These are phyloP conservation scores for Allophyes oxyacanthae DNA, from an alignment of 2,888 invertebrate species.

Conservation along the genomic window DNA sequence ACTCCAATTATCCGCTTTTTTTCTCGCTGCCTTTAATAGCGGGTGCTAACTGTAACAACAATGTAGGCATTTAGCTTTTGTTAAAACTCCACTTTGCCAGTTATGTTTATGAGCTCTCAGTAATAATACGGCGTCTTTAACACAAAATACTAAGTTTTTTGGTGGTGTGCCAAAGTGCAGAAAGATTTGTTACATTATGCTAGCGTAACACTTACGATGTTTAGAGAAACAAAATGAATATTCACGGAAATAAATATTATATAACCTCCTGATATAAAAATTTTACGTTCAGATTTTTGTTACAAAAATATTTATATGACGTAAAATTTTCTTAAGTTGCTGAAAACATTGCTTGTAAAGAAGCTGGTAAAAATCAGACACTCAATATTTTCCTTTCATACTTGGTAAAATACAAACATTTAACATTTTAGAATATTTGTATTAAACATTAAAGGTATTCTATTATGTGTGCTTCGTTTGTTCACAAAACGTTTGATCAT, in stretches of 20 bases:
- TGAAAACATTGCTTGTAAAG: conserved; percentile 1
- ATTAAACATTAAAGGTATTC: conserved; percentile 44
- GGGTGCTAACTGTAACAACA: conserved; percentile 61
- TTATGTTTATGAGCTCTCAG: conserved; percentile 55
- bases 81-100: conserved; percentile 49
- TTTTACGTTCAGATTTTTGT: background rate
- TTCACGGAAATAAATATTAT: conserved; percentile 38
- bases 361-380: conserved; percentile 1
- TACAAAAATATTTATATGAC: background rate
- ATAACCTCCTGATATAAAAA: conserved; percentile 12
- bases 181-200: conserved; percentile 50
- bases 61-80: conserved; percentile 60
- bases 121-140: conserved; percentile 55
- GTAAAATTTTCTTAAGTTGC: background rate
- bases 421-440: too few species aligned
- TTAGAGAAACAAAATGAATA: conserved; percentile 41
- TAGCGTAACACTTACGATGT: conserved; percentile 40
- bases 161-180: conserved; percentile 58
- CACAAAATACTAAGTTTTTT: conserved; percentile 54
- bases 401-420: conserved; percentile 10
- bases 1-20: conserved; percentile 65
- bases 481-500: conserved; percentile 44
- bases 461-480: conserved; percentile 22
- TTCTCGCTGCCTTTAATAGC: conserved; percentile 58
- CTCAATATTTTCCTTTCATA: conserved; percentile 16